Conservation (phyloP, 1,140 invertebrate species). For the Drosophila yakuba region DNA sequence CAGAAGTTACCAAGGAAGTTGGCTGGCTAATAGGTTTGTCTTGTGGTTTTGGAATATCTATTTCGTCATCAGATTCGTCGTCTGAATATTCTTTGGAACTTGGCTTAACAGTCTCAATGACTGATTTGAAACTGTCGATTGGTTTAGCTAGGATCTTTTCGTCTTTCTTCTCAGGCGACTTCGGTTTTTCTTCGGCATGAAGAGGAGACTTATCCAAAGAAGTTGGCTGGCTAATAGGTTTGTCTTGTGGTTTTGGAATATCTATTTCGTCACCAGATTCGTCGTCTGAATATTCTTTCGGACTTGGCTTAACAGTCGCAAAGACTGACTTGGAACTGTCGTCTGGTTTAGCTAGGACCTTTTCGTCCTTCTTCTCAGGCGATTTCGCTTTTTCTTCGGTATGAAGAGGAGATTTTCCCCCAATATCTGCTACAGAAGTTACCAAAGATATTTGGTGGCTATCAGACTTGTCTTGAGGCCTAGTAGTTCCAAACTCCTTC, state of each 20-base stretch:
- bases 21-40: neutral
- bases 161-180: neutral
- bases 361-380: neutral
- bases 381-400: neutral
- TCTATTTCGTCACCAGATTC: neutral
- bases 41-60: neutral
- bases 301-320: neutral
- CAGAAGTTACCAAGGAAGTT: neutral
- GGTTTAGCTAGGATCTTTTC: neutral
- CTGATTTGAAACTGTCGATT: conserved; percentile 7
- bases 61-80: neutral
- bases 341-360: neutral
- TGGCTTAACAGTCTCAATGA: neutral
- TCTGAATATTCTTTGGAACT: neutral
- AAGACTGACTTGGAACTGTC: neutral
- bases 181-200: neutral
- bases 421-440: neutral
- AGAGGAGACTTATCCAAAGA: neutral
- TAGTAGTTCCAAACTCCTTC: neutral
- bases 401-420: neutral
- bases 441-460: neutral
- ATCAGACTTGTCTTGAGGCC: neutral
- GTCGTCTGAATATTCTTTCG: neutral
- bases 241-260: neutral
- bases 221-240: neutral